phyloP scores from a whole-genome alignment of 2,113 vertebrate species.

The Plecotus auritus region DNA sequence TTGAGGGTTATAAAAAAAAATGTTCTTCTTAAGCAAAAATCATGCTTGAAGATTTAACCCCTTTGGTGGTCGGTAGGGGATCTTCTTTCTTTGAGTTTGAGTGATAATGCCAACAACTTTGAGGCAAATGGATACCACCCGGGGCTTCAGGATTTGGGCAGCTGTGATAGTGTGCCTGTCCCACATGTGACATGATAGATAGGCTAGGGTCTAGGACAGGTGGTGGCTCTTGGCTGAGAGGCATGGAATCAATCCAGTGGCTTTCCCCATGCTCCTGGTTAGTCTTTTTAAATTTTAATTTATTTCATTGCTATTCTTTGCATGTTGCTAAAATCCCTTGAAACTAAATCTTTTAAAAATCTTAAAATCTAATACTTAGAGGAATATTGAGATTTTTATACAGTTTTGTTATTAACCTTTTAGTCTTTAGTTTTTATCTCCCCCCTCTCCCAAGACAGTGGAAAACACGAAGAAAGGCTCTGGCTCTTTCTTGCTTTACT shows the following conservation, averaged over 20 bases:
- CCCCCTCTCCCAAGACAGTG: background rate
- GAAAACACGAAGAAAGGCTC: background rate
- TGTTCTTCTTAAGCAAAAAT: slow-evolving; percentile 57
- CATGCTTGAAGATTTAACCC: slow-evolving; percentile 56
- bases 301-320: background rate
- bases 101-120: background rate
- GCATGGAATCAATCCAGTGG: background rate
- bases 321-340: background rate
- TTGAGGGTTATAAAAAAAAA: slow-evolving; percentile 65
- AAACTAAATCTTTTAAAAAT: slow-evolving; percentile 26
- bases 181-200: background rate
- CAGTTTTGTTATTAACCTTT: background rate
- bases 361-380: slow-evolving; percentile 3
- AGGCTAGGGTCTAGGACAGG: background rate
- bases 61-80: background rate
- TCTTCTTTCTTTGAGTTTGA: background rate
- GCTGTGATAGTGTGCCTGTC: background rate
- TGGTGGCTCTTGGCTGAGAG: background rate
- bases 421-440: background rate
- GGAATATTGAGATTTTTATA: background rate
- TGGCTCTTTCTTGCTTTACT: background rate
- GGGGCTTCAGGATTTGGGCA: background rate
- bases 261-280: background rate
- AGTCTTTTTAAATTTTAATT: background rate
- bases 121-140: background rate